Conservation (phyloP, 2,888 invertebrate species). For the Listrodromus nycthemerus region DNA sequence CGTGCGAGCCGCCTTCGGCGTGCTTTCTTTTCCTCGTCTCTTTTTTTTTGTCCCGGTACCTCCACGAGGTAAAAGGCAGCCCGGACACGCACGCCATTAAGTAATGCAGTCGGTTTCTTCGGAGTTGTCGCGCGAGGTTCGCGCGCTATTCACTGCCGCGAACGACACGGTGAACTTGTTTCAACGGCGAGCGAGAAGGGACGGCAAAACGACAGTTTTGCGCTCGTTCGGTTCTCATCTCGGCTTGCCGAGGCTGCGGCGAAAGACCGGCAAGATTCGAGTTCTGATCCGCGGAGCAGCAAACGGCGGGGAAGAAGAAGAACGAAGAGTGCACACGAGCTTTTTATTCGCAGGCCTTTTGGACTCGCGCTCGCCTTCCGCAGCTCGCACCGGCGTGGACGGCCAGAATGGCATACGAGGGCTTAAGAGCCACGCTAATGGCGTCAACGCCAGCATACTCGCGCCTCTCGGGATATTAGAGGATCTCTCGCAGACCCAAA, state of each 20-base stretch:
- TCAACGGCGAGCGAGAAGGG: conserved; percentile 14
- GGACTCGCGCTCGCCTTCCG: conserved; percentile 46
- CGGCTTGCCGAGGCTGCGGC: conserved; percentile 36
- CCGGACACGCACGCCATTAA: conserved; percentile 78
- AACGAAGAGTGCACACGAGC: conserved; percentile 45
- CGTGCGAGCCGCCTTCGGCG: conserved; percentile 67
- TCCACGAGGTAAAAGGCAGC: conserved; percentile 56
- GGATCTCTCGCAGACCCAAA: conserved; percentile 22
- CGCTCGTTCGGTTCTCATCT: conserved; percentile 47
- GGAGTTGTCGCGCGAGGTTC: conserved; percentile 74
- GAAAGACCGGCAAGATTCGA: conserved; percentile 43
- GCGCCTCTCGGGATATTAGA: conserved; percentile 63
- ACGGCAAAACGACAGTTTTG: conserved; percentile 47
- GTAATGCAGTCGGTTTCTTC: conserved; percentile 80
- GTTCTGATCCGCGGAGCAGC: conserved; percentile 20
- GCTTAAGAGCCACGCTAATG: conserved; percentile 77
- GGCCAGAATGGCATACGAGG: conserved; percentile 66
- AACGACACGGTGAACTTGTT: conserved; percentile 62
- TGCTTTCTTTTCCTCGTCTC: conserved; percentile 24
- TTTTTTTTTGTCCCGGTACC: conserved; percentile 39
- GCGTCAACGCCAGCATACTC: conserved; percentile 76
- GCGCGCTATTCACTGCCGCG: conserved; percentile 45
- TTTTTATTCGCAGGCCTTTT: conserved; percentile 76
- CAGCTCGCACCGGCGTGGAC: conserved; percentile 42
- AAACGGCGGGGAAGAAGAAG: conserved; percentile 32